phyloP scores from a whole-genome alignment of 2,888 invertebrate species.

The Lycocerus yunnanus region DNA sequence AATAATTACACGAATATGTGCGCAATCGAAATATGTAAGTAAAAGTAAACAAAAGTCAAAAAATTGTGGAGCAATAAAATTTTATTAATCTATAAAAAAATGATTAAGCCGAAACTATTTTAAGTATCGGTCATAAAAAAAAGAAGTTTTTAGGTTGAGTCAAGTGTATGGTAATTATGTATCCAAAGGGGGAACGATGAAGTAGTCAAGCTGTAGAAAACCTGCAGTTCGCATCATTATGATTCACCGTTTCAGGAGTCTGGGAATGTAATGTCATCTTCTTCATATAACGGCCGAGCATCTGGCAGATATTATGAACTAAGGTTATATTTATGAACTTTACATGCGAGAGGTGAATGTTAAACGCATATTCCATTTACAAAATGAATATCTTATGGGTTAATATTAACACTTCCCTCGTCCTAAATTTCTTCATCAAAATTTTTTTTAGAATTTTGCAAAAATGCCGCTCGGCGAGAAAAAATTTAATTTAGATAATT shows the following conservation, averaged over 20 bases:
- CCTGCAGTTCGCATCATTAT: constrained; percentile 41
- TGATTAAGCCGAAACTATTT: not conserved
- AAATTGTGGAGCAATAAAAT: not conserved
- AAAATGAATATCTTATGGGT: constrained; percentile 29
- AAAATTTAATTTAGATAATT: not conserved
- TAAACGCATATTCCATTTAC: constrained; percentile 42
- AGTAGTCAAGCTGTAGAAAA: constrained; percentile 25
- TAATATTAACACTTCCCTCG: constrained; percentile 24
- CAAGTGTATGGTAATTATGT: constrained; percentile 6
- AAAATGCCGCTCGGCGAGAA: not conserved
- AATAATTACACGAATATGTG: constrained; percentile 1
- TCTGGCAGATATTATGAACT: constrained; percentile 49
- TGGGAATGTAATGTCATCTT: constrained; percentile 49
- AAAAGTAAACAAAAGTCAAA: not conserved
- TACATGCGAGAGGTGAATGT: constrained; percentile 53
- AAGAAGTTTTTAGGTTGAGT: not conserved
- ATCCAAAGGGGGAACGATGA: constrained; percentile 7
- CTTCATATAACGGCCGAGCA: constrained; percentile 46
- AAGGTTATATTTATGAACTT: constrained; percentile 47
- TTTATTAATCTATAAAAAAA: not conserved
- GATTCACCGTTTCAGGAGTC: constrained; percentile 46
- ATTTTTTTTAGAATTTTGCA: constrained; percentile 13
- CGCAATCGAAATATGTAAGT: not conserved
- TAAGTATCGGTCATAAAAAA: not conserved
- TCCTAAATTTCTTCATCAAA: constrained; percentile 26